Evolutionary conservation across 2,888 invertebrate species (phyloP).

Genomic region (Julus scandinavius): DNA sequence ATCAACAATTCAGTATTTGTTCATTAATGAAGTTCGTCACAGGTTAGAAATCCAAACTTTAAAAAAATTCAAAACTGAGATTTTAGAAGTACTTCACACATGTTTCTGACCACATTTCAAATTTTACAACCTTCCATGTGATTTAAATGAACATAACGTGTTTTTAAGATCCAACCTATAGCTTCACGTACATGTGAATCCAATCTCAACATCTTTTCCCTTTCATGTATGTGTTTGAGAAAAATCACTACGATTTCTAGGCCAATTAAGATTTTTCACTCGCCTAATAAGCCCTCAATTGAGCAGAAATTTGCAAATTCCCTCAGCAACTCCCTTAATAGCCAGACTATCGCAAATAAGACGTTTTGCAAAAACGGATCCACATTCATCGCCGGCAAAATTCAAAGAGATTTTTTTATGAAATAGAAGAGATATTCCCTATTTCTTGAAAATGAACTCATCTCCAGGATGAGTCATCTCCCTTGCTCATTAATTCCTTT

Average conservation of each 20-base stretch:
- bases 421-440: not conserved
- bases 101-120: too few species aligned
- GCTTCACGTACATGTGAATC: too few species aligned
- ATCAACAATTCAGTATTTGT: too few species aligned
- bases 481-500: slow-evolving; percentile 24
- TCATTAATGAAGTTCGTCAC: too few species aligned
- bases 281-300: slow-evolving; percentile 33
- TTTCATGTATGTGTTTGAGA: not conserved
- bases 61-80: too few species aligned
- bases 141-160: too few species aligned
- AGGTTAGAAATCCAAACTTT: too few species aligned
- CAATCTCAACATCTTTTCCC: too few species aligned
- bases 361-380: not conserved
- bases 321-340: slow-evolving; percentile 18
- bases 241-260: not conserved
- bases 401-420: not conserved
- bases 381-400: not conserved
- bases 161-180: too few species aligned
- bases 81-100: too few species aligned
- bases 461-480: slow-evolving; percentile 20
- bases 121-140: too few species aligned
- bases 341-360: not conserved
- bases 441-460: slow-evolving; percentile 24
- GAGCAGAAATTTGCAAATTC: slow-evolving; percentile 33
- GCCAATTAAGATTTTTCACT: slow-evolving; percentile 1